Base-by-base conservation (phyloP, 2,797 vertebrate genomes). In the Phalloptychus januarius region DNA sequence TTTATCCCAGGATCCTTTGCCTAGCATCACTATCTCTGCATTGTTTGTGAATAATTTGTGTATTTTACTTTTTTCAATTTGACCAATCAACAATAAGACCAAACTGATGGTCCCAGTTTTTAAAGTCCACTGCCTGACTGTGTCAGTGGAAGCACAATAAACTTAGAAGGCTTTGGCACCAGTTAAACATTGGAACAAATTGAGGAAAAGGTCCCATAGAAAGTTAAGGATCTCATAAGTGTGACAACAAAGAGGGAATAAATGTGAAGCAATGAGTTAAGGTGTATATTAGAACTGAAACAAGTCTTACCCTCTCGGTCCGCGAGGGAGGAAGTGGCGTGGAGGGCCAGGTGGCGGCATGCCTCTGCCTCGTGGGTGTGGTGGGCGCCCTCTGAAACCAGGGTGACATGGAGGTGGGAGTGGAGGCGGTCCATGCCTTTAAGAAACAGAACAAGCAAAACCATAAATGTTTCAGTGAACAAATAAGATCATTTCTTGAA, bases 301-400 rank as follows among this genome's bases (percentile, higher is more conserved):
- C 33, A 54, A 11, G 1, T 79, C 95, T 95, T 96, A 96, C 96
- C 95, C 93, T 95, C 94, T 93, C 36, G 89, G 94, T 52, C 94
- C 91, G 72, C 91, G 88, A 44, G 90, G 92, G 46, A 91, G 88
- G 79, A 96, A 96, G 79, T 86, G 91, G 18, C 88, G 93, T 56
- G 85, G 94, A 61, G 93, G 93, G 40, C 92, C 92, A 28, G 83
- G 89, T 15, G 87, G 91, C 20, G 88, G 91, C 86, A 93, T 92
- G 54, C 94, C 92, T 67, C 89, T 90, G 10, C 90, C 93, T 74
- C 91, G 84, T 5, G 85, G 94, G 52, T 91, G 94, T 58, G 92
- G 93, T 0, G 92, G 94, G 44, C 83, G 92, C 56, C 95, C 95
- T 89, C 95, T 94, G 79, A 96, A 96, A 52, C 86, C 90, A 76